These are phyloP conservation scores for Artemia franciscana DNA, from an alignment of 1,140 invertebrate genomes.

Conservation along the genomic window DNA sequence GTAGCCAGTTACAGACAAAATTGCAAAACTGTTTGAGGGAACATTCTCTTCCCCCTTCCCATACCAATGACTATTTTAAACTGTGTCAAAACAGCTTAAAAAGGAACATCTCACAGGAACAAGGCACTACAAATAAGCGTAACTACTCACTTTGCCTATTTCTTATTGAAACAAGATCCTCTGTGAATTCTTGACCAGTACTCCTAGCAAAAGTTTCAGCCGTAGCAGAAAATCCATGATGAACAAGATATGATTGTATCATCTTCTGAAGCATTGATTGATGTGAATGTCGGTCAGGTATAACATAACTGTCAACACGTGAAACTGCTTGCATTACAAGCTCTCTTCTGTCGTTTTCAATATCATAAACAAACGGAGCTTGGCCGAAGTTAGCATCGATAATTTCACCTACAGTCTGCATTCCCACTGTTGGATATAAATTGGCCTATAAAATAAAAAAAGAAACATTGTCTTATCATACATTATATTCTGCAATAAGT, in stretches of 20 bases:
- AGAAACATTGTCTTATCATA: too few relatives aligned
- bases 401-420: conserved; percentile 92
- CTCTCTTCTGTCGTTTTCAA: conserved; percentile 88
- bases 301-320: conserved; percentile 65
- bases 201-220: conserved; percentile 83
- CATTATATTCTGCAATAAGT: too few relatives aligned
- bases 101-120: neutral
- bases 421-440: conserved; percentile 89
- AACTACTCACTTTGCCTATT: conserved; percentile 72
- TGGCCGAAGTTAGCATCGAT: conserved; percentile 98
- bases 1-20: too few relatives aligned
- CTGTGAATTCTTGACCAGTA: conserved; percentile 69
- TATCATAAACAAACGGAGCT: conserved; percentile 88
- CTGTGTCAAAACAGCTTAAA: neutral
- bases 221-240: conserved; percentile 88
- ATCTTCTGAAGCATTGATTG: conserved; percentile 78
- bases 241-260: conserved; percentile 88
- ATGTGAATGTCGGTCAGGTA: conserved; percentile 62
- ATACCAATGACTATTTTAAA: too few relatives aligned
- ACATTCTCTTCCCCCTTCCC: too few relatives aligned
- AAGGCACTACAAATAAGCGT: neutral
- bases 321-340: conserved; percentile 49
- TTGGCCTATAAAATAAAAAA: conserved; percentile 43
- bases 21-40: too few relatives aligned
- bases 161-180: conserved; percentile 82